These are phyloP conservation scores for Drosophila melanica DNA, from an alignment of 1,140 invertebrate species.

Conservation along the genomic window DNA sequence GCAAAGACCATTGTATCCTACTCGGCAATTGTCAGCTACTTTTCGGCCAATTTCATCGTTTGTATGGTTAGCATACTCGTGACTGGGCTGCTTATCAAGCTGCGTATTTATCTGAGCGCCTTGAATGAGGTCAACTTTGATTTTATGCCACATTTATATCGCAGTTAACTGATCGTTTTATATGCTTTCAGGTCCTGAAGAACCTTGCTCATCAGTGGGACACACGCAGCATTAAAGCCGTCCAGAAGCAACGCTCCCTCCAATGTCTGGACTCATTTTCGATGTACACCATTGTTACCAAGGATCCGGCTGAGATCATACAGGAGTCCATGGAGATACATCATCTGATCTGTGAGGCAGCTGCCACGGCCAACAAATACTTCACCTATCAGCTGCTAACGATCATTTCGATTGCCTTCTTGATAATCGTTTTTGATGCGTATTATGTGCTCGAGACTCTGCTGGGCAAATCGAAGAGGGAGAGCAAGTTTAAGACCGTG, in stretches of 20 bases:
- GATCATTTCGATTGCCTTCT: slow-evolving; percentile 81
- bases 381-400: slow-evolving; percentile 81
- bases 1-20: background rate
- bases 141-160: background rate
- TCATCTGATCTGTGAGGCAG: slow-evolving; percentile 81
- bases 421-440: slow-evolving; percentile 83
- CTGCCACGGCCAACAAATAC: slow-evolving; percentile 81
- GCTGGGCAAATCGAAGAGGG: slow-evolving; percentile 76
- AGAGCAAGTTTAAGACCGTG: slow-evolving; percentile 79
- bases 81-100: slow-evolving; percentile 50
- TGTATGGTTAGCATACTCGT: slow-evolving; percentile 47
- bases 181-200: slow-evolving; percentile 65
- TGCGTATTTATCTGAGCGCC: slow-evolving; percentile 55
- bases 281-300: slow-evolving; percentile 81
- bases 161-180: background rate
- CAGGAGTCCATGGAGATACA: slow-evolving; percentile 84
- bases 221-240: slow-evolving; percentile 56
- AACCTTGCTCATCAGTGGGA: slow-evolving; percentile 80
- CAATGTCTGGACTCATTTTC: slow-evolving; percentile 79
- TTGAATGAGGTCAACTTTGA: slow-evolving; percentile 55
- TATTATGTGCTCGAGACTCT: slow-evolving; percentile 82
- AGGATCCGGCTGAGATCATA: slow-evolving; percentile 78
- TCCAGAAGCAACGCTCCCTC: slow-evolving; percentile 72
- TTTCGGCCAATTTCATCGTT: slow-evolving; percentile 58
- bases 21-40: slow-evolving; percentile 42